A percentile compares a stretch with the other conserved stretches of the same genome.
These are phyloP conservation scores for Linnaemya tessellans DNA, from an alignment of 2,888 invertebrate genomes.

Conservation along the genomic window DNA sequence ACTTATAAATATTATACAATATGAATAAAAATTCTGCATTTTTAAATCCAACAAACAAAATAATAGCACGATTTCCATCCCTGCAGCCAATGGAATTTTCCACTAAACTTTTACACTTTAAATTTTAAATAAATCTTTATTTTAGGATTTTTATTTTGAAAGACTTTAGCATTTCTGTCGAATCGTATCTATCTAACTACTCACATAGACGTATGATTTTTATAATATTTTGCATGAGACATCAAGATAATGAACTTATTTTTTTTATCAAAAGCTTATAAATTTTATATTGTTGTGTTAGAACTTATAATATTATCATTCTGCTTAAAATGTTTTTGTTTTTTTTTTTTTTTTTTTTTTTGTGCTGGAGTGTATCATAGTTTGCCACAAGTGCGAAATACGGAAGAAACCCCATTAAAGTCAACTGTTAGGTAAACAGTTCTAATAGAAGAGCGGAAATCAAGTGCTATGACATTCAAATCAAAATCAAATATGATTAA, in stretches of 20 bases:
- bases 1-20: too few relatives aligned
- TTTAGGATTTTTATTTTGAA: neutral
- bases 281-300: constrained; percentile 27
- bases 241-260: constrained; percentile 15
- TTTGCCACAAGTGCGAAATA: neutral
- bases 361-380: neutral
- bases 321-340: neutral
- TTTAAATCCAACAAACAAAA: too few relatives aligned
- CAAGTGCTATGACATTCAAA: neutral
- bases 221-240: constrained; percentile 1
- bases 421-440: neutral
- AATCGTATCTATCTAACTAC: neutral
- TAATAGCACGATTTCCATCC: too few relatives aligned
- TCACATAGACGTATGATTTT: neutral
- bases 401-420: neutral
- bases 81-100: neutral
- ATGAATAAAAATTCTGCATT: too few relatives aligned
- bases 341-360: too few relatives aligned
- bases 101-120: neutral
- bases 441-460: neutral
- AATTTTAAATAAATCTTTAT: neutral
- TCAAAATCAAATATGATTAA: neutral
- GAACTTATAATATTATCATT: constrained; percentile 10
- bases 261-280: constrained; percentile 39
- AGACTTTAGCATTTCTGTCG: neutral